These are phyloP conservation scores for Halcyon malimbica DNA, from an alignment of 2,113 vertebrate species.

Conservation along the genomic window DNA sequence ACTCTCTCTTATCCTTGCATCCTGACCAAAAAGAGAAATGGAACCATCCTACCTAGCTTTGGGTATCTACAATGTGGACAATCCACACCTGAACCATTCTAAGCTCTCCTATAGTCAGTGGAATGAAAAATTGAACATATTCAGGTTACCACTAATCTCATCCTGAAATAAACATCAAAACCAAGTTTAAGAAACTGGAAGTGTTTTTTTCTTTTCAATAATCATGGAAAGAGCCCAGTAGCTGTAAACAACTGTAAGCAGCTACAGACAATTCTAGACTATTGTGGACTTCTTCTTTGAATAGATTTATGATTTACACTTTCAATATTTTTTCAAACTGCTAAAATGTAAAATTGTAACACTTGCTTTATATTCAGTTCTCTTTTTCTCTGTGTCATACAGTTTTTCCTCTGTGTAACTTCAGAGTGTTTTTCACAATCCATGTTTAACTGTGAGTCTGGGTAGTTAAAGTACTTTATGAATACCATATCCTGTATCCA, in stretches of 20 bases:
- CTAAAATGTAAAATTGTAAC: background rate
- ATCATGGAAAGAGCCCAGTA: accelerated
- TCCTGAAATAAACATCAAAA: background rate
- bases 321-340: background rate
- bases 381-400: background rate
- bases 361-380: background rate
- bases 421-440: background rate
- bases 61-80: background rate
- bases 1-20: background rate
- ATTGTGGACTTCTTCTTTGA: background rate
- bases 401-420: background rate
- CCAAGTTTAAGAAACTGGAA: background rate
- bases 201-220: background rate
- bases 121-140: background rate
- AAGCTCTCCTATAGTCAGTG: background rate
- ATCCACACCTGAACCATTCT: background rate
- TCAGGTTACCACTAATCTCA: background rate
- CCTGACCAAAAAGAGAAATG: background rate
- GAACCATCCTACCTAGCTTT: background rate
- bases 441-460: background rate
- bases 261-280: background rate
- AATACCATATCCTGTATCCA: background rate
- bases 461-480: background rate
- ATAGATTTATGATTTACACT: background rate
- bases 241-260: background rate